These are phyloP conservation scores for Bombus affinis DNA, from an alignment of 1,140 invertebrate species.

Conservation along the genomic window DNA sequence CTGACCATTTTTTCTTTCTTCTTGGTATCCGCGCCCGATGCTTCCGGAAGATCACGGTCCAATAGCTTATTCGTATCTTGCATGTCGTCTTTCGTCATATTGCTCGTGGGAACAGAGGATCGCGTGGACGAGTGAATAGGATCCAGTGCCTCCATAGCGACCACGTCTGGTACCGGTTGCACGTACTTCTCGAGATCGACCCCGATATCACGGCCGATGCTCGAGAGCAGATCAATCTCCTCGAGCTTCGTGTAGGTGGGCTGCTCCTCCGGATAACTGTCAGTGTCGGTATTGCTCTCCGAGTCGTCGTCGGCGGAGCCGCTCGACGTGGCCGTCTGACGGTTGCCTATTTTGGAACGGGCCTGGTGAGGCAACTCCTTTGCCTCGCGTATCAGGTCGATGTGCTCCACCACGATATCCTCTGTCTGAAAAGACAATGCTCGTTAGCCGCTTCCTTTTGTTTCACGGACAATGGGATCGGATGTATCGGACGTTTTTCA, in stretches of 20 bases:
- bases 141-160: constrained; percentile 75
- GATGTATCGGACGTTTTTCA: too few species aligned
- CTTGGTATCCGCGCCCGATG: constrained; percentile 68
- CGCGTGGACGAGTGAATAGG: constrained; percentile 54
- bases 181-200: constrained; percentile 80
- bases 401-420: constrained; percentile 74
- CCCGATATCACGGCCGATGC: constrained; percentile 78
- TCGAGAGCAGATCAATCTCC: constrained; percentile 80
- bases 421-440: constrained; percentile 66
- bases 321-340: constrained; percentile 54
- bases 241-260: constrained; percentile 77
- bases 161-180: constrained; percentile 79
- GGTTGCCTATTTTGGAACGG: constrained; percentile 72
- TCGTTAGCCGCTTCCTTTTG: not conserved
- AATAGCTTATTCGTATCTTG: constrained; percentile 78
- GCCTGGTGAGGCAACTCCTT: constrained; percentile 72
- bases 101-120: constrained; percentile 28
- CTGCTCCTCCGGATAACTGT: constrained; percentile 69
- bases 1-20: constrained; percentile 81
- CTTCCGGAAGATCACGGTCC: constrained; percentile 69
- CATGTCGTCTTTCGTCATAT: constrained; percentile 53
- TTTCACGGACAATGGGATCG: not conserved
- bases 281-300: constrained; percentile 72
- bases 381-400: constrained; percentile 79
- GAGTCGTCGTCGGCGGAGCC: constrained; percentile 61